A percentile compares a stretch with the other conserved stretches of the same genome.
Evolutionary conservation across 53 echinoderm and acorn worm genomes (phyloP).

Genomic region (Echinometra lucunter): DNA sequence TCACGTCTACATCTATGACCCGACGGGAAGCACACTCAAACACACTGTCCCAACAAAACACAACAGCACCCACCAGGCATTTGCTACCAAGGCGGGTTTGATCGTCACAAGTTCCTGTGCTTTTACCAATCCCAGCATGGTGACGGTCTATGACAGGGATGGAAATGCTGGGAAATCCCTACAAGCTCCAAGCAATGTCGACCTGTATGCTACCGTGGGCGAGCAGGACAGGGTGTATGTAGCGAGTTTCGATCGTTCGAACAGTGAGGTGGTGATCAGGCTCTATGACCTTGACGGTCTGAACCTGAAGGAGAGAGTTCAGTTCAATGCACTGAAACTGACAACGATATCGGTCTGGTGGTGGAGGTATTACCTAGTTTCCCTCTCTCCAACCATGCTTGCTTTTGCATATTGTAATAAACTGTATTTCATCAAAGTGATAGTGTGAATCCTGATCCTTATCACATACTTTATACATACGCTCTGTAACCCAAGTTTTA

Average conservation of each 20-base stretch:
- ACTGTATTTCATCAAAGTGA: not conserved
- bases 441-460: too few relatives aligned
- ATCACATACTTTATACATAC: too few relatives aligned
- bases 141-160: conserved; percentile 24
- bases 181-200: not conserved
- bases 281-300: conserved; percentile 42
- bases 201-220: conserved; percentile 7
- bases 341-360: too few relatives aligned
- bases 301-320: not conserved
- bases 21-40: not conserved
- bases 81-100: not conserved
- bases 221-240: conserved; percentile 49
- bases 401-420: not conserved
- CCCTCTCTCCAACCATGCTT: not conserved
- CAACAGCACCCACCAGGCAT: not conserved
- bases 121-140: not conserved
- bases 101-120: not conserved
- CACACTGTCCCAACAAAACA: conserved; percentile 18
- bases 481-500: too few relatives aligned
- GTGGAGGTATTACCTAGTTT: not conserved
- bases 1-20: not conserved
- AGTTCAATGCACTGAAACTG: not conserved
- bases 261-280: not conserved
- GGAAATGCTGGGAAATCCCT: not conserved
- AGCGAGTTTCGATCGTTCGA: not conserved